These are phyloP conservation scores for Ichneumon xanthorius DNA, from an alignment of 2,888 invertebrate species.

Conservation along the genomic window DNA sequence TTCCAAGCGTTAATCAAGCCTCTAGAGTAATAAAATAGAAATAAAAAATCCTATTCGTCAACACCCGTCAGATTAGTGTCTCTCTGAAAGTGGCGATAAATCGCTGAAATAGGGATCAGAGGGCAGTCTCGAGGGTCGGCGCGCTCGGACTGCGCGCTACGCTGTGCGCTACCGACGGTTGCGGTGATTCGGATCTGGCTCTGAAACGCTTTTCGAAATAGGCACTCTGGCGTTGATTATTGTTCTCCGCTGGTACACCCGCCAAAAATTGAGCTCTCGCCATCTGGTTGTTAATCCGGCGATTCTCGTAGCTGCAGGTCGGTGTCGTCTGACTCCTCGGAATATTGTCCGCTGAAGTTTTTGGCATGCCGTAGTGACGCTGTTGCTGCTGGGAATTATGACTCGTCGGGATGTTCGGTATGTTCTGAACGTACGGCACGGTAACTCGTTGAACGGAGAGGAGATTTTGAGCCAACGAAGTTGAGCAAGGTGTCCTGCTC, in stretches of 20 bases:
- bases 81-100: constrained; percentile 9
- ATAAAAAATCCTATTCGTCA: neutral
- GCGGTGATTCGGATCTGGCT: constrained; percentile 82
- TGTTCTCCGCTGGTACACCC: constrained; percentile 68
- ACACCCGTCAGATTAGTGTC: neutral
- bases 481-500: constrained; percentile 12
- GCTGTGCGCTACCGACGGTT: constrained; percentile 75
- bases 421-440: constrained; percentile 44
- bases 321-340: constrained; percentile 33
- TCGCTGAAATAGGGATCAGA: constrained; percentile 73
- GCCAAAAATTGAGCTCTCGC: constrained; percentile 82
- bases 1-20: constrained; percentile 20
- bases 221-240: constrained; percentile 70
- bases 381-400: constrained; percentile 5
- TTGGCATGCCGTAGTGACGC: constrained; percentile 10
- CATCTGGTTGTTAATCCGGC: constrained; percentile 80
- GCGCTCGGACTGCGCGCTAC: constrained; percentile 83
- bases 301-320: constrained; percentile 58
- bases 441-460: constrained; percentile 37
- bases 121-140: constrained; percentile 82
- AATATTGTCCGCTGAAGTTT: constrained; percentile 25
- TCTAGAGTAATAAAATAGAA: neutral
- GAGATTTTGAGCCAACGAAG: constrained; percentile 16
- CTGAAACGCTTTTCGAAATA: constrained; percentile 78
- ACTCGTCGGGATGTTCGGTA: constrained; percentile 5